These are phyloP conservation scores for Drosophila prolongata DNA, from an alignment of 2,888 invertebrate genomes.

Conservation along the genomic window DNA sequence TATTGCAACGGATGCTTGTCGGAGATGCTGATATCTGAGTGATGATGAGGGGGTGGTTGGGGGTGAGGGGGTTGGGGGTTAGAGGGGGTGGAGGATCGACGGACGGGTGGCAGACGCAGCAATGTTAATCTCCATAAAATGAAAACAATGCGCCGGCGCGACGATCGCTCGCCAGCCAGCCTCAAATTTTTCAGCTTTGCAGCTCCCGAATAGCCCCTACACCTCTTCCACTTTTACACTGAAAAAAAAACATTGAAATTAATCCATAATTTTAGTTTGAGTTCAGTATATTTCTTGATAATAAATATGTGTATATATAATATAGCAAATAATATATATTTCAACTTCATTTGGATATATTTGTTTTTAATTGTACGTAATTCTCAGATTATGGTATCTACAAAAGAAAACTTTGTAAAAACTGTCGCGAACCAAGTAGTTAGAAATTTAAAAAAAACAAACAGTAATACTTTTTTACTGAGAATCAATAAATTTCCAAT, in stretches of 20 bases:
- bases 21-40: constrained; percentile 69
- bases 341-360: no score
- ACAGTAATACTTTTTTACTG: not conserved
- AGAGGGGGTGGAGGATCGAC: constrained; percentile 13
- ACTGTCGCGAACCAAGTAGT: no score
- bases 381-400: no score
- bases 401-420: no score
- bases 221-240: no score
- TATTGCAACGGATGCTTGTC: constrained; percentile 74
- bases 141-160: constrained; percentile 78
- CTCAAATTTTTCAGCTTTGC: constrained; percentile 29
- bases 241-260: no score
- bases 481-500: not conserved
- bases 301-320: no score
- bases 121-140: constrained; percentile 80
- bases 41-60: constrained; percentile 11
- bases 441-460: not conserved
- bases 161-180: constrained; percentile 54
- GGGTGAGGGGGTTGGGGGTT: not conserved
- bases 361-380: no score
- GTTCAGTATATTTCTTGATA: no score
- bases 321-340: no score
- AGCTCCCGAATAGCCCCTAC: constrained; percentile 13
- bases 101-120: constrained; percentile 54
- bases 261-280: no score